These are phyloP conservation scores for Arion vulgaris DNA, from an alignment of 1,140 invertebrate genomes.

Conservation along the genomic window DNA sequence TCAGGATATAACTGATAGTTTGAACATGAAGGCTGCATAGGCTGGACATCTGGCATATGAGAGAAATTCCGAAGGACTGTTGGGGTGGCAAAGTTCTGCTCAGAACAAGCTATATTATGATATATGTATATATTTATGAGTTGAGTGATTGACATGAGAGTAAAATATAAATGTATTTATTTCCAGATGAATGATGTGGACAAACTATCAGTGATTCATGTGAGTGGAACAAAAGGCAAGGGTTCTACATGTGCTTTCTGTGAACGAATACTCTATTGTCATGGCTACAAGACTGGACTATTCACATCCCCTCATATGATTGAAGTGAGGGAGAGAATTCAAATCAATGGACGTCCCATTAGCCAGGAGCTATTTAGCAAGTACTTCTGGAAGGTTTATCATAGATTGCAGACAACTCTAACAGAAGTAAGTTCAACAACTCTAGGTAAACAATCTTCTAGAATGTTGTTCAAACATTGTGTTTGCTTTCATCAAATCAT, in stretches of 20 bases:
- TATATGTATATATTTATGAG: neutral
- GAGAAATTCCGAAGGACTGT: too few species aligned
- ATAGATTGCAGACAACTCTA: slow-evolving; percentile 72
- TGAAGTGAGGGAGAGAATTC: slow-evolving; percentile 91
- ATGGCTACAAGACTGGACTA: slow-evolving; percentile 93
- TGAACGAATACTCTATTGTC: slow-evolving; percentile 88
- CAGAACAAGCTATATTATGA: too few species aligned
- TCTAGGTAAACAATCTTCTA: too few species aligned
- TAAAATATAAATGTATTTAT: too few species aligned
- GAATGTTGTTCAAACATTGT: too few species aligned
- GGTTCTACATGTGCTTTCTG: slow-evolving; percentile 93
- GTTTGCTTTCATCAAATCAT: too few species aligned
- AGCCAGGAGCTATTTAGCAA: slow-evolving; percentile 82
- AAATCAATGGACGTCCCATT: slow-evolving; percentile 88
- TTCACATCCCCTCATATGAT: slow-evolving; percentile 95
- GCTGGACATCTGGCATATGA: too few species aligned
- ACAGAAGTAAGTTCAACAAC: slow-evolving; percentile 1
- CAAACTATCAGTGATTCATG: slow-evolving; percentile 88
- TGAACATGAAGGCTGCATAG: too few species aligned
- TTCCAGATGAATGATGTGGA: slow-evolving; percentile 71
- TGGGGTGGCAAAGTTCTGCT: too few species aligned
- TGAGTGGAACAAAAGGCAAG: slow-evolving; percentile 95
- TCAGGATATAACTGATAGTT: too few species aligned
- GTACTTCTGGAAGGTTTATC: slow-evolving; percentile 90
- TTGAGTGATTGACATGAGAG: neutral